A percentile compares a stretch with the other conserved stretches of the same genome.
Conservation (phyloP, 92 coral and sea anemone genomes). For the Epizoanthus rinbou region DNA sequence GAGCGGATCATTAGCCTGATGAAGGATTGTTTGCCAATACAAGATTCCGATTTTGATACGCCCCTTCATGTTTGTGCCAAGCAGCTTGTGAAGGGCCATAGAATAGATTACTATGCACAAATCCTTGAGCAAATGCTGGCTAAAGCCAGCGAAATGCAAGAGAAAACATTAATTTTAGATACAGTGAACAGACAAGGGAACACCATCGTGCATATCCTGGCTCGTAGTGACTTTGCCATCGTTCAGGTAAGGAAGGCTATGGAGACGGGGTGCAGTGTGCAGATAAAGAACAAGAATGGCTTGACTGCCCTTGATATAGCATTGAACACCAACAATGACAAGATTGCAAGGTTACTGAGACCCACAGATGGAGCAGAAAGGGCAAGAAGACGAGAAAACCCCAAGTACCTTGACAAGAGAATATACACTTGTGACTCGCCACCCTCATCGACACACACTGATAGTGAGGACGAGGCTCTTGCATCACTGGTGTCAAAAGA, state of each 20-base stretch:
- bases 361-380: not conserved
- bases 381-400: slow-evolving; percentile 23
- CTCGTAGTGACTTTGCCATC: slow-evolving; percentile 63
- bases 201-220: slow-evolving; percentile 70
- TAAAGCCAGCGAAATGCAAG: slow-evolving; percentile 52
- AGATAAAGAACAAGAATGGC: slow-evolving; percentile 54
- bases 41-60: slow-evolving; percentile 68
- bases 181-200: slow-evolving; percentile 65
- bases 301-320: slow-evolving; percentile 71
- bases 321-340: slow-evolving; percentile 22
- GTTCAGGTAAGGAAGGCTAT: slow-evolving; percentile 51
- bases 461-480: slow-evolving; percentile 5
- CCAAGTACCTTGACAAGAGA: slow-evolving; percentile 25
- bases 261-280: slow-evolving; percentile 63
- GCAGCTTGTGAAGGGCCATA: slow-evolving; percentile 55
- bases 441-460: not conserved
- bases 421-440: slow-evolving; percentile 12
- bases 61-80: slow-evolving; percentile 82
- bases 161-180: slow-evolving; percentile 54
- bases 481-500: not conserved
- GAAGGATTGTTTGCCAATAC: slow-evolving; percentile 65
- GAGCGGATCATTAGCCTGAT: slow-evolving; percentile 49
- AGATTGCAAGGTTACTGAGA: slow-evolving; percentile 50
- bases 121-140: slow-evolving; percentile 60
- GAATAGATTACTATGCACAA: slow-evolving; percentile 49